Base-by-base conservation (phyloP, 2,113 vertebrate genomes). In the Chionis minor region DNA sequence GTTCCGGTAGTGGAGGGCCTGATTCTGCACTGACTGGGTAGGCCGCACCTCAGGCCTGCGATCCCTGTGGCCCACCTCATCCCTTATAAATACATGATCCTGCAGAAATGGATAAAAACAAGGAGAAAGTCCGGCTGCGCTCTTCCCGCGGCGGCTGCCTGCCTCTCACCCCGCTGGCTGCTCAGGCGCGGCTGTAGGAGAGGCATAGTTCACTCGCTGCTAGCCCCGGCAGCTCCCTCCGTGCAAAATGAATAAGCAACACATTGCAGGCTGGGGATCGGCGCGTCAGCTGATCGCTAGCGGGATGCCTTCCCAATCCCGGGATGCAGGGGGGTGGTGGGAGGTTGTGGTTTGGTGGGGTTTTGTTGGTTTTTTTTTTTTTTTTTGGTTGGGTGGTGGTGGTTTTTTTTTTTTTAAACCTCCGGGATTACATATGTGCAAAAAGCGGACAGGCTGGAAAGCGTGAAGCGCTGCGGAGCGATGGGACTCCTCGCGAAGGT, bases 61-160 rank as follows among this genome's bases (percentile, higher is more conserved):
- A 98, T 99, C 99, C 97, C 99, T 98, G 98, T 99, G 99, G 97
- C 98, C 98, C 98, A 98, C 98, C 96, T 99, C 99, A 95, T 99
- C 99, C 98, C 99, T 99, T 98, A 99, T 99, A 98, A 99, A 99
- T 98, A 98, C 99, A 98, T 99, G 99, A 98, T 99, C 99, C 99
- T 99, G 96, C 96, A 98, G 98, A 98, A 99, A 98, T 98, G 99
- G 98, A 98, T 98, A 98, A 99, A 99, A 99, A 99, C 98, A 98
- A 98, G 98, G 98, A 99, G 98, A 98, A 98, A 98, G 98, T 98
- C 98, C 98, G 95, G 98, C 97, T 98, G 98, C 97, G 98, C 98
- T 98, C 98, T 98, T 96, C 97, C 98, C 95, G 98, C 97, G 97
- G 97, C 97, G 96, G 98, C 98, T 97, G 98, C 98, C 98, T 98